Evolutionary conservation across 2,113 vertebrate species (phyloP).

Genomic region (Serinus canaria): DNA sequence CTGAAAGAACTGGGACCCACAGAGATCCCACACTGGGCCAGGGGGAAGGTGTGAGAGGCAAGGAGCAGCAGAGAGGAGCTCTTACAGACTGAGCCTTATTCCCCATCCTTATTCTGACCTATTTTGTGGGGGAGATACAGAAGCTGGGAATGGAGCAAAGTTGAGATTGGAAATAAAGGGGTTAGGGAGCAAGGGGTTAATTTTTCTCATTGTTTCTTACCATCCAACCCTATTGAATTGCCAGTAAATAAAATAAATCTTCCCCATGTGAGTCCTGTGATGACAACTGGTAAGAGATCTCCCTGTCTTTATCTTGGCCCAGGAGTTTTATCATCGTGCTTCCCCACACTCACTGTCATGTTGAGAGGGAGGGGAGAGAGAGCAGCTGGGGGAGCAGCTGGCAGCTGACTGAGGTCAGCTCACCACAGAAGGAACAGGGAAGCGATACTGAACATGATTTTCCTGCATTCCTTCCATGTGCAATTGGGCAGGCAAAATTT

Average conservation of each 20-base stretch:
- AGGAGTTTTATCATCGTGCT: neutral
- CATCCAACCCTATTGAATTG: neutral
- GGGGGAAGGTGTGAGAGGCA: neutral
- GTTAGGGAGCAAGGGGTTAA: accelerated
- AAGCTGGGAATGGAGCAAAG: neutral
- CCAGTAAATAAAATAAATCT: neutral
- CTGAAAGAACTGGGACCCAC: neutral
- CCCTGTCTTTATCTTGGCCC: neutral
- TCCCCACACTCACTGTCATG: accelerated
- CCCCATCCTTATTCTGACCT: neutral
- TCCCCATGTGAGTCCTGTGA: neutral
- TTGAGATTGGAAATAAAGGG: neutral
- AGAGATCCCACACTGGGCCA: neutral
- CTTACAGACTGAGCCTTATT: accelerated
- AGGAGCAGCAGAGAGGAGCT: neutral
- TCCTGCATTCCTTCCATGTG: neutral
- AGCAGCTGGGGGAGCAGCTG: neutral
- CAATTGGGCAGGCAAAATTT: neutral
- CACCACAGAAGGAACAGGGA: neutral
- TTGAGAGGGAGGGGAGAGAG: neutral
- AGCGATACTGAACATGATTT: neutral
- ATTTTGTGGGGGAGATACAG: neutral
- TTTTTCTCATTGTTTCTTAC: neutral
- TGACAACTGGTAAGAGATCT: neutral
- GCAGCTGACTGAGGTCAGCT: neutral